Evolutionary conservation across 2,888 invertebrate species (phyloP), one percentile per base, ranked within the genome.

Genomic region (Orchesellides sinensis): DNA sequence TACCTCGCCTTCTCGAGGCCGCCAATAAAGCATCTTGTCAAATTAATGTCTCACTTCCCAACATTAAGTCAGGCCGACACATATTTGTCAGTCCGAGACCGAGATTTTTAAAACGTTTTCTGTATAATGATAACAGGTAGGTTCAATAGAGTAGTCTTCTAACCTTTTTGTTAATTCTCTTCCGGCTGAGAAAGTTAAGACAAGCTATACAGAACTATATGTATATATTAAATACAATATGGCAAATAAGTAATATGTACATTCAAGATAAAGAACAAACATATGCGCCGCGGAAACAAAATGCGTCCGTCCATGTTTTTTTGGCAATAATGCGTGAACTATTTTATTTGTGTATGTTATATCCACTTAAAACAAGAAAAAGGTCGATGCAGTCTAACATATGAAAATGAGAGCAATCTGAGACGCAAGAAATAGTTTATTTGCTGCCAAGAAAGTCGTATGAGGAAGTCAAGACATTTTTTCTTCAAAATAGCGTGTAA

Each of bases 401-500:
- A 52, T 6, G 61, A 52, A 65, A 61, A 61, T 61, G 27, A 56
- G 45, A 72, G 8, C 47, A 72, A 27, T 61, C 29, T 59, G 61
- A 40, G 35, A 27, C 59, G 25, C 35, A 69, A 19, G 72, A 35
- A 25, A 27, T 52, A 47, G 47, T 49, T 40, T 63, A 63, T 63
- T n/a, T 35, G n/a, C 40, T 56, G 70, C 35, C 68, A 68, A 68
- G 52, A 69, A 70, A 29, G 17, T 27, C 40, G 25, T 6, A 14
- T n/a, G 73, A 74, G 35, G 23, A 63, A 74, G 63, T 35, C 19
- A 61, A 52, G 47, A 61, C n/a, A 40, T 29, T 56, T 56, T 70
- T 70, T 29, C n/a, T n/a, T n/a, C n/a, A n/a, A n/a, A n/a, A 29
- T 56, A 70, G 54, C 70, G 70, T 70, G 70, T 70, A 70, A 70